These are phyloP conservation scores for human (Homo sapiens) DNA, from an alignment of 2,113 vertebrate genomes.

Conservation along the genomic window DNA sequence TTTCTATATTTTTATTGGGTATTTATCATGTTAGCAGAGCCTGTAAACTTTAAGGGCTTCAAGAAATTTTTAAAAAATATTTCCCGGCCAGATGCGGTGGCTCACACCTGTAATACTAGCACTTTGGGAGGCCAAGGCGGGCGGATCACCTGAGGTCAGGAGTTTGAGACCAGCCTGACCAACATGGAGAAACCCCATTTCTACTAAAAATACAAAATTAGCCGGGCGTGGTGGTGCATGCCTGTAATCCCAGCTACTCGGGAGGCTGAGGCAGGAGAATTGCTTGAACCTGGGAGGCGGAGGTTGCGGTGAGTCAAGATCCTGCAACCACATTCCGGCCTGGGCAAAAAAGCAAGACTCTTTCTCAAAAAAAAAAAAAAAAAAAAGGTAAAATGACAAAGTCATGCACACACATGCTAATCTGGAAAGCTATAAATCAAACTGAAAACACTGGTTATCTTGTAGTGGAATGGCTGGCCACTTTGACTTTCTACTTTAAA, in stretches of 20 bases:
- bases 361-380: too few relatives aligned
- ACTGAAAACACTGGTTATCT: not conserved
- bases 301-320: too few relatives aligned
- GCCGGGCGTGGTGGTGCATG: accelerated
- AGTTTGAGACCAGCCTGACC: too few relatives aligned
- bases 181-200: too few relatives aligned
- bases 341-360: not conserved
- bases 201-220: too few relatives aligned
- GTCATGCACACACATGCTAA: not conserved
- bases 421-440: not conserved
- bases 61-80: not conserved
- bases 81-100: too few relatives aligned
- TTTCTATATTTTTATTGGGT: not conserved
- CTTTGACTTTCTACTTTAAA: not conserved
- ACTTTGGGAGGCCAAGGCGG: too few relatives aligned
- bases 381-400: not conserved
- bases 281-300: too few relatives aligned
- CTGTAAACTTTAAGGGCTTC: not conserved
- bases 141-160: too few relatives aligned
- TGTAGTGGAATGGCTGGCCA: not conserved
- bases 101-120: too few relatives aligned
- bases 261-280: not conserved
- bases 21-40: not conserved
- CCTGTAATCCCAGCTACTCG: too few relatives aligned
- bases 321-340: too few relatives aligned